Conservation (phyloP, 2,888 invertebrate genomes). For the Caenorhabditis imperialis region DNA sequence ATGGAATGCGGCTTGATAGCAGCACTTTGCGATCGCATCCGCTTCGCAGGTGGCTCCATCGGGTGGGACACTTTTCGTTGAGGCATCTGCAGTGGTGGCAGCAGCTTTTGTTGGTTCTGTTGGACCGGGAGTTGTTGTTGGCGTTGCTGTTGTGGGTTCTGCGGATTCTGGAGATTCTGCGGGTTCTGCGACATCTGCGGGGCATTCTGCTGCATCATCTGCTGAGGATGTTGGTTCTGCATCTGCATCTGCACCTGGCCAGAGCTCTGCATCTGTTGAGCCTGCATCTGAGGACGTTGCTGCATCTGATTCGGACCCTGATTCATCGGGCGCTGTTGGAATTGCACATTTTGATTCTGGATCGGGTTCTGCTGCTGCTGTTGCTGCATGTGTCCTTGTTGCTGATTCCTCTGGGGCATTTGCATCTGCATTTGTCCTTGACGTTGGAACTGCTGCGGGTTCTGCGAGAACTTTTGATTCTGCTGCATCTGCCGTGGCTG, state of each 20-base stretch:
- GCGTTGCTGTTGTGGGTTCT: neutral
- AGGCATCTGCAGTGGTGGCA: neutral
- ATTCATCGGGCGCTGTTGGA: too few relatives aligned
- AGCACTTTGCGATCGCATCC: slow-evolving; percentile 5
- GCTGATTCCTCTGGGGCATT: neutral
- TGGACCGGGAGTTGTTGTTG: neutral
- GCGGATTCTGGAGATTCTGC: neutral
- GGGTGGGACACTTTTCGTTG: neutral
- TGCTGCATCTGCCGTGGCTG: slow-evolving; percentile 4
- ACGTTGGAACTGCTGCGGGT: too few relatives aligned
- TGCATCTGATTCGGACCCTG: neutral
- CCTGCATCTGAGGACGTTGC: neutral
- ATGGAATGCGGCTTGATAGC: neutral
- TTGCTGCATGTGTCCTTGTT: neutral
- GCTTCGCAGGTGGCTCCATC: neutral
- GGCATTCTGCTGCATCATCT: neutral
- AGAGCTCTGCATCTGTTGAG: neutral
- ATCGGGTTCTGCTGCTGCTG: neutral
- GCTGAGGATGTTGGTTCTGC: slow-evolving; percentile 2
- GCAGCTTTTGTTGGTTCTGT: neutral
- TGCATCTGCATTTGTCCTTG: neutral
- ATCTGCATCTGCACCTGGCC: slow-evolving; percentile 1
- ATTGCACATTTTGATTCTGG: too few relatives aligned
- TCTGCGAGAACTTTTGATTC: slow-evolving; percentile 3
- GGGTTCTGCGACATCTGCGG: too few relatives aligned